phyloP scores from a whole-genome alignment of 2,113 vertebrate genomes.

The Aptenodytes patagonicus region DNA sequence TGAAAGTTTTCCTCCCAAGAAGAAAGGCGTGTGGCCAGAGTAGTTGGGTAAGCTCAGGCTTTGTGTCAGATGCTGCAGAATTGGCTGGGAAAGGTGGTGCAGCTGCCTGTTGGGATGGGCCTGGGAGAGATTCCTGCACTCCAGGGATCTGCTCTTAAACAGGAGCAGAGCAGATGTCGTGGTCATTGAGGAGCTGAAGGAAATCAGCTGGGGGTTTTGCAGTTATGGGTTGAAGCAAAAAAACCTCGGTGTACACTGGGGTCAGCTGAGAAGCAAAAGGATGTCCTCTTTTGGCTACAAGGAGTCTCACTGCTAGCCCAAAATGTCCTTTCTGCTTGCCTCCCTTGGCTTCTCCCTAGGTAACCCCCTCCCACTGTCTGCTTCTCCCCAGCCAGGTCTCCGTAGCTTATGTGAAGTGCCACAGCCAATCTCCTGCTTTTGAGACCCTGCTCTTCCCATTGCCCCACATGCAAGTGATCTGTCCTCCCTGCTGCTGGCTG shows the following conservation, averaged over 20 bases:
- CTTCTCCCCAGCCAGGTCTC: neutral
- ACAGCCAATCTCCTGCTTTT: neutral
- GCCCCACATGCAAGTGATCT: neutral
- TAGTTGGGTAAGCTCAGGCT: neutral
- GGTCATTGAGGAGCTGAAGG: neutral
- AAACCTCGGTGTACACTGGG: accelerated
- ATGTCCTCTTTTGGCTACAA: neutral
- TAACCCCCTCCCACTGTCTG: neutral
- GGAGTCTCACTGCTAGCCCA: neutral
- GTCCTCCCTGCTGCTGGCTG: neutral
- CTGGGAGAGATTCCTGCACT: neutral
- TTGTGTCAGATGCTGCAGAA: neutral
- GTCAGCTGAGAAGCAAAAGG: neutral
- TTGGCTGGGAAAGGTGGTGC: neutral
- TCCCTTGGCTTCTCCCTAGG: neutral
- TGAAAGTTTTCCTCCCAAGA: neutral
- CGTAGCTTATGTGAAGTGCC: neutral
- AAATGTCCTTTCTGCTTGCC: neutral
- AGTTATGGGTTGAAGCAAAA: neutral
- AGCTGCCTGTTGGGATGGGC: neutral
- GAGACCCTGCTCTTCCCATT: neutral
- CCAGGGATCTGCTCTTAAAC: neutral
- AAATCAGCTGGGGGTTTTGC: neutral
- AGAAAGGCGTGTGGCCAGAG: neutral
- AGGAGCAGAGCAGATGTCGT: neutral